Conservation (phyloP, 2,888 invertebrate genomes). For the Malachius bipustulatus region DNA sequence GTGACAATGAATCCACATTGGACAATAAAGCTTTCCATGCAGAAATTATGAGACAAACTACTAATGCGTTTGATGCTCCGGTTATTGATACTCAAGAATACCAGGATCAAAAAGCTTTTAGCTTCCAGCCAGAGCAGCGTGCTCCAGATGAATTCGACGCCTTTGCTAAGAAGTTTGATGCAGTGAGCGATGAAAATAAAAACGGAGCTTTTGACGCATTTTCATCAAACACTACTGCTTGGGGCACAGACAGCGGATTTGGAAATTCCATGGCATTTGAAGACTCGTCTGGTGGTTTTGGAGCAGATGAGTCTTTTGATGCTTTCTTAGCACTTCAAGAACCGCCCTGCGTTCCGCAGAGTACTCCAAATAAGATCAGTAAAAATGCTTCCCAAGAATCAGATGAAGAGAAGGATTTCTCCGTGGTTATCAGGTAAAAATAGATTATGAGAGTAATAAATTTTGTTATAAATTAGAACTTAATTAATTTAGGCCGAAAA, state of each 20-base stretch:
- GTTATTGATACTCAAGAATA: not conserved
- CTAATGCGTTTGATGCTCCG: slow-evolving; percentile 16
- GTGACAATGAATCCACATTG: slow-evolving; percentile 15
- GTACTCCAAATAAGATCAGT: slow-evolving; percentile 50
- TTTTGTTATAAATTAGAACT: slow-evolving; percentile 5
- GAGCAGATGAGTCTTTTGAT: slow-evolving; percentile 64
- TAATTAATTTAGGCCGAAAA: slow-evolving; percentile 39
- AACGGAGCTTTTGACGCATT: slow-evolving; percentile 45
- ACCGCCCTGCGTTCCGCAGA: slow-evolving; percentile 54
- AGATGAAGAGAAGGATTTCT: slow-evolving; percentile 66
- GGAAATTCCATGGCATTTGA: slow-evolving; percentile 34
- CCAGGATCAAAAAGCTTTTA: slow-evolving; percentile 19
- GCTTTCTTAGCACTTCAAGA: slow-evolving; percentile 70
- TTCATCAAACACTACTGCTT: slow-evolving; percentile 31
- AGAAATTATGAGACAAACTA: slow-evolving; percentile 8
- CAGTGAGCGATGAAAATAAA: slow-evolving; percentile 41
- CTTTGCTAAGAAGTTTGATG: slow-evolving; percentile 81
- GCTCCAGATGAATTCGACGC: slow-evolving; percentile 63
- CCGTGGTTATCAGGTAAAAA: slow-evolving; percentile 64
- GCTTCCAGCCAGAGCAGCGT: not conserved
- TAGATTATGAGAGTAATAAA: slow-evolving; percentile 2
- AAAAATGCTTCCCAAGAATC: slow-evolving; percentile 63
- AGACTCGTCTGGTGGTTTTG: slow-evolving; percentile 43
- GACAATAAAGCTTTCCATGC: slow-evolving; percentile 19
- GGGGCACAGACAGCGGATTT: slow-evolving; percentile 27